Percentiles rank a stretch among this genome's conserved stretches.
These are phyloP conservation scores for Platycheirus albimanus DNA, from an alignment of 2,888 invertebrate genomes.

Conservation along the genomic window DNA sequence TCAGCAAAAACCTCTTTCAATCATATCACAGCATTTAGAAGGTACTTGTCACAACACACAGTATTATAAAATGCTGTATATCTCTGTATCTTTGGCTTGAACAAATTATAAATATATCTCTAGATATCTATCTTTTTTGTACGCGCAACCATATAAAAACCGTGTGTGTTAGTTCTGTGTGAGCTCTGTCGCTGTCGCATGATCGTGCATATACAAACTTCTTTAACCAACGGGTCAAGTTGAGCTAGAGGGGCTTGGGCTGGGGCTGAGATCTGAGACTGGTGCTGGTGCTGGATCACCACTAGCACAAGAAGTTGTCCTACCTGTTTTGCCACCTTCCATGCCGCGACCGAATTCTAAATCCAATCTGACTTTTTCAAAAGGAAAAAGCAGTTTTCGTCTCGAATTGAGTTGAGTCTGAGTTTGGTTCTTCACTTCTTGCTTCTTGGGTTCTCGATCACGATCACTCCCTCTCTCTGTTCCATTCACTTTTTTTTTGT, in stretches of 20 bases:
- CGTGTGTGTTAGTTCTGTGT: slow-evolving; percentile 46
- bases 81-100: slow-evolving; percentile 16
- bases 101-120: slow-evolving; percentile 38
- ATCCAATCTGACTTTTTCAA: slow-evolving; percentile 58
- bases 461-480: slow-evolving; percentile 52
- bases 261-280: no score
- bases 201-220: slow-evolving; percentile 28
- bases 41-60: slow-evolving; percentile 56
- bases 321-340: slow-evolving; percentile 71
- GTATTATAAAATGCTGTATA: background rate
- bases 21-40: slow-evolving; percentile 71
- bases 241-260: background rate
- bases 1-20: slow-evolving; percentile 65
- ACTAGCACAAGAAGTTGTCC: slow-evolving; percentile 68
- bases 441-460: slow-evolving; percentile 38
- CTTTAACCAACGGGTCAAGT: slow-evolving; percentile 4
- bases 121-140: slow-evolving; percentile 10
- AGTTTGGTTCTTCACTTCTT: slow-evolving; percentile 35
- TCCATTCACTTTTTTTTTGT: slow-evolving; percentile 66
- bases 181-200: slow-evolving; percentile 52
- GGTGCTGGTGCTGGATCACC: slow-evolving; percentile 14
- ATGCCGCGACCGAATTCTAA: slow-evolving; percentile 71
- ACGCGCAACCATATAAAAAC: slow-evolving; percentile 17
- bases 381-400: slow-evolving; percentile 40
- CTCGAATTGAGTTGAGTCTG: slow-evolving; percentile 49